Base-by-base conservation (phyloP, 2,888 invertebrate genomes). In the Callinectes sapidus region DNA sequence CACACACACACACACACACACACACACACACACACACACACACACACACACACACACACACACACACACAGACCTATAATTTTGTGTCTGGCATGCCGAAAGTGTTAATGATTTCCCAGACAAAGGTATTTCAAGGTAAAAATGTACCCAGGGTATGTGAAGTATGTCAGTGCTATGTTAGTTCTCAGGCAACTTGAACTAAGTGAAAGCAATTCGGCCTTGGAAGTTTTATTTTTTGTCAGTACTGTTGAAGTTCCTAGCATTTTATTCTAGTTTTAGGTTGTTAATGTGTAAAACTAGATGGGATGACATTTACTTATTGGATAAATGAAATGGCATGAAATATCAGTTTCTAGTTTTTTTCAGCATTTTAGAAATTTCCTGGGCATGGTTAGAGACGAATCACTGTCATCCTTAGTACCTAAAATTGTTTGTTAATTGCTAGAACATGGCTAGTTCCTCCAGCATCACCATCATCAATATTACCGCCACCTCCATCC, bases 21-120 rank as follows among this genome's bases (percentile, higher is more conserved):
- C 88, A 55, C 88, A 88, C 28, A 54, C 88, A 55, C 88, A 54
- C 88, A 55, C 88, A 55, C 88, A 88, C 88, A 88, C 88, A 88
- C 88, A 54, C 88, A 88, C 54, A 88, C 88, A 54, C 88, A 88
- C 88, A 88, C 88, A 54, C 88, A 88, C 88, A 54, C 55, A 54
- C 55, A 88, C 55, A 54, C 55, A 54, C 55, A 88, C 55, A 88
- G n/a, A 23, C 54, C 10, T 28, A 48, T 54, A 16, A 61, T 61
- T 61, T 23, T 61, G 14, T 55, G 2, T 18, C 18, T 48, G 48
- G 48, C 48, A 48, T 48, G 48, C 48, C 48, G 48, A 48, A 42
- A 48, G 48, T 48, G 48, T 48, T 48, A 48, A 48, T 48, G 48
- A 48, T 61, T 61, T 61, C 88, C n/a, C 88, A 54, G 8, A n/a